phyloP scores from a whole-genome alignment of 1,140 invertebrate species.

The Helicoverpa armigera region DNA sequence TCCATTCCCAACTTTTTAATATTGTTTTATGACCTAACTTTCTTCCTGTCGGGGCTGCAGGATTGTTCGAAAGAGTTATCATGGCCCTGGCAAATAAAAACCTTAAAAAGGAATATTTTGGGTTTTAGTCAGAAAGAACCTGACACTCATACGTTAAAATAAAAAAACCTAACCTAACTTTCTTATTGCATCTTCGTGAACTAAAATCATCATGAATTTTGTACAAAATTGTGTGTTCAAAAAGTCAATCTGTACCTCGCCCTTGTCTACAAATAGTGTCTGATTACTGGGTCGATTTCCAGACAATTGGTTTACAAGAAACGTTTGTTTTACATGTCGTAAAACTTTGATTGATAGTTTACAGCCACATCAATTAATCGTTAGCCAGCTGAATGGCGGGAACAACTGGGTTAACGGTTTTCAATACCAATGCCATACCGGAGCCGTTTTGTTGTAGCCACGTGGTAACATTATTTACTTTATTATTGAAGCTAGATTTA shows the following conservation, averaged over 20 bases:
- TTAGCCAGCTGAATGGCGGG: slow-evolving; percentile 64
- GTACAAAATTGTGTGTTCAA: neutral
- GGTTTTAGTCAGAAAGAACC: too few species aligned
- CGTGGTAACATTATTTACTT: slow-evolving; percentile 44
- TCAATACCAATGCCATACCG: slow-evolving; percentile 74
- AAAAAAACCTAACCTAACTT: too few species aligned
- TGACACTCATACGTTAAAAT: too few species aligned
- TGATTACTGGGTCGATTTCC: slow-evolving; percentile 48
- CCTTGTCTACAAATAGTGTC: slow-evolving; percentile 45
- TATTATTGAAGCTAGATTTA: slow-evolving; percentile 18
- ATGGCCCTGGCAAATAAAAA: too few species aligned
- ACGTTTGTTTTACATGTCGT: slow-evolving; percentile 76
- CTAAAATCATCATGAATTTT: too few species aligned
- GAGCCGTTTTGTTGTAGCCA: slow-evolving; percentile 45
- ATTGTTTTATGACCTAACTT: too few species aligned
- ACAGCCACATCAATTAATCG: slow-evolving; percentile 78
- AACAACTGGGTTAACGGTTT: slow-evolving; percentile 80
- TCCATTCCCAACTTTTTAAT: too few species aligned
- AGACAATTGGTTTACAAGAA: slow-evolving; percentile 75
- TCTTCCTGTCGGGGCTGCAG: too few species aligned
- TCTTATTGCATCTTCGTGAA: too few species aligned
- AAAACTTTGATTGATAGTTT: slow-evolving; percentile 83
- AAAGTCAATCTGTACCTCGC: neutral
- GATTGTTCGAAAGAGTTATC: too few species aligned
- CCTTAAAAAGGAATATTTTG: too few species aligned